Base-by-base conservation (phyloP, 2,888 invertebrate species). In the Zootermopsis nevadensis region DNA sequence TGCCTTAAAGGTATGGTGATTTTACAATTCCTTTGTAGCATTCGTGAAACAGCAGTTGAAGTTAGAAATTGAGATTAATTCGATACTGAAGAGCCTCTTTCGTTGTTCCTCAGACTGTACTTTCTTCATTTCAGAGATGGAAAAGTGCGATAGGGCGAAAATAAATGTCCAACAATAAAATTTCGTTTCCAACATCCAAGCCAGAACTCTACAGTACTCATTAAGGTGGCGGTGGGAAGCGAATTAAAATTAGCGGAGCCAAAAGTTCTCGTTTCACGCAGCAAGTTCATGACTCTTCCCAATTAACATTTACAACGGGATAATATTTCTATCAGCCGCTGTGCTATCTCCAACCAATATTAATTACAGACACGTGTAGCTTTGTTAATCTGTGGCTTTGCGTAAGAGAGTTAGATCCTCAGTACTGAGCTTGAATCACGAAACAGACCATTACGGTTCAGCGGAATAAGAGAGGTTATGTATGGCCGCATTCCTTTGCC, bases 41-140 rank as follows among this genome's bases (percentile, higher is more conserved):
- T 38, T 38, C 38, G 10, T 38, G 38, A 38, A 4, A 38, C 38
- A 10, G 10, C 6, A 38, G 38, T 4, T 38, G 4, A 38, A 38
- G 38, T 38, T 38, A 38, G 6, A 38, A 7, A 38, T 4, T 38
- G 38, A 38, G 6, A 38, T 38, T 38, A 38, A 4, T 10, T 38
- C 10, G 4, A 10, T 7, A 38, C 38, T 38, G 6, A 38, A 38
- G 6, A 7, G 19, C 27, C 60, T 8, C 27, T 27, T 60, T 27
- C n/a, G 60, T 60, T n/a, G 8, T 60, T 38, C 24, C 48, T 24
- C 38, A 19, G 79, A 79, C 79, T 79, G 66, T 79, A 79, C 79
- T 79, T 66, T 66, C 66, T 79, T 79, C 79, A 79, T 79, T 79
- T 79, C 33, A 79, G 79, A 79, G 79, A 79, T 79, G 79, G 79